A percentile compares a stretch with the other conserved stretches of the same genome.
Evolutionary conservation across 2,888 invertebrate species (phyloP).

Genomic region (Lutraria lutraria): DNA sequence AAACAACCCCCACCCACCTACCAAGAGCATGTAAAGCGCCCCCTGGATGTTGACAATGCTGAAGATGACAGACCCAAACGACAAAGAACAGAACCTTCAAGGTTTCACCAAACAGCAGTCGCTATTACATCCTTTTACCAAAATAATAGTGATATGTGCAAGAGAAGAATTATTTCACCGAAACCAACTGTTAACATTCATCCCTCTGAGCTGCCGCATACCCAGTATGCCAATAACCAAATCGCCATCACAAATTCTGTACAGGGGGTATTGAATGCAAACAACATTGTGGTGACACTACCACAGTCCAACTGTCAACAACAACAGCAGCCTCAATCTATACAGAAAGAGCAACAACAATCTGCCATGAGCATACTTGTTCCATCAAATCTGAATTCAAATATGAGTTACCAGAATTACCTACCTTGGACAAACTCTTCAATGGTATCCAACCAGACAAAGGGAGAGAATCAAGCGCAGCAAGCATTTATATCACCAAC

Average conservation of each 20-base stretch:
- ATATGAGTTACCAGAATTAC: neutral
- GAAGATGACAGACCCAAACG: conserved; percentile 13
- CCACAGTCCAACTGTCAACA: neutral
- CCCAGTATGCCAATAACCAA: neutral
- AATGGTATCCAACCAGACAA: neutral
- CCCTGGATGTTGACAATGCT: neutral
- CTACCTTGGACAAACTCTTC: conserved; percentile 26
- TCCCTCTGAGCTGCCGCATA: neutral
- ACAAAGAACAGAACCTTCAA: neutral
- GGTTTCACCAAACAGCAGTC: neutral
- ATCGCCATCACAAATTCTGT: neutral
- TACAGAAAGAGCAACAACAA: neutral
- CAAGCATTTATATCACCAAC: neutral
- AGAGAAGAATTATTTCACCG: neutral
- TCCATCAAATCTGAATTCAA: conserved; percentile 7
- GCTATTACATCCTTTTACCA: neutral
- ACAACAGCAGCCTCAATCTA: neutral
- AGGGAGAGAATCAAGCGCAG: neutral
- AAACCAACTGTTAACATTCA: neutral
- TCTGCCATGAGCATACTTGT: neutral
- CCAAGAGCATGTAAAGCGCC: conserved; percentile 40
- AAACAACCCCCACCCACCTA: conserved; percentile 31
- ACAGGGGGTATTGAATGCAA: neutral
- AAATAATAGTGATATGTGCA: conserved; percentile 1
- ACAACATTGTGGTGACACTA: neutral